Evolutionary conservation across 2,888 invertebrate species (phyloP).

Genomic region (Lymantria monacha): DNA sequence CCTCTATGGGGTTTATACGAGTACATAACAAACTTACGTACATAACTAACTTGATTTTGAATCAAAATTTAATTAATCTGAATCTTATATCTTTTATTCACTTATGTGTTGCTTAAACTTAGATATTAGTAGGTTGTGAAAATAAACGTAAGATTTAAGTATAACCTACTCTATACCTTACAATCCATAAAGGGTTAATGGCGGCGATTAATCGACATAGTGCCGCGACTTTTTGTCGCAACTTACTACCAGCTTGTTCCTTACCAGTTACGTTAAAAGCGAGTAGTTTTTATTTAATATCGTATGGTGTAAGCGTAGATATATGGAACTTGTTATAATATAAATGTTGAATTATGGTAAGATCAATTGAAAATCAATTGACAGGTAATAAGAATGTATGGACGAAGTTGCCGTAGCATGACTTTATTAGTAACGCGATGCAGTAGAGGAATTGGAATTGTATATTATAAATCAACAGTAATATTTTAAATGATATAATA

Average conservation of each 20-base stretch:
- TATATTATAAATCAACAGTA: background rate
- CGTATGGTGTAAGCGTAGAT: background rate
- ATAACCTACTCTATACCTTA: background rate
- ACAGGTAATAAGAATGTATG: slow-evolving; percentile 3
- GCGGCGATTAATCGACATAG: slow-evolving; percentile 44
- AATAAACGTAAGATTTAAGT: no score
- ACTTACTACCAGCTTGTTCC: slow-evolving; percentile 15
- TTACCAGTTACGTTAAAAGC: slow-evolving; percentile 31
- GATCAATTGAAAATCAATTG: slow-evolving; percentile 5
- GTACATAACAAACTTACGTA: no score
- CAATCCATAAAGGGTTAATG: slow-evolving; percentile 41
- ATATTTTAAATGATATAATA: background rate
- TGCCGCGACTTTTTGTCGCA: slow-evolving; percentile 38
- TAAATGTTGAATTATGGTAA: slow-evolving; percentile 2
- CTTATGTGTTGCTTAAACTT: no score
- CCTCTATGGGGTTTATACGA: no score
- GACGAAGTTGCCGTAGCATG: background rate
- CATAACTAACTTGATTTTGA: no score
- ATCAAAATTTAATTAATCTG: no score
- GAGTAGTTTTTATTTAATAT: slow-evolving; percentile 14
- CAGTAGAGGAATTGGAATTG: background rate
- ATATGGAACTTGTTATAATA: background rate
- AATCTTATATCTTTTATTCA: no score
- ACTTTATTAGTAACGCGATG: slow-evolving; percentile 8
- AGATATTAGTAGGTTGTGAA: no score